Conservation (phyloP, 35 echinoderm and acorn worm species). For the Eucidaris tribuloides region DNA sequence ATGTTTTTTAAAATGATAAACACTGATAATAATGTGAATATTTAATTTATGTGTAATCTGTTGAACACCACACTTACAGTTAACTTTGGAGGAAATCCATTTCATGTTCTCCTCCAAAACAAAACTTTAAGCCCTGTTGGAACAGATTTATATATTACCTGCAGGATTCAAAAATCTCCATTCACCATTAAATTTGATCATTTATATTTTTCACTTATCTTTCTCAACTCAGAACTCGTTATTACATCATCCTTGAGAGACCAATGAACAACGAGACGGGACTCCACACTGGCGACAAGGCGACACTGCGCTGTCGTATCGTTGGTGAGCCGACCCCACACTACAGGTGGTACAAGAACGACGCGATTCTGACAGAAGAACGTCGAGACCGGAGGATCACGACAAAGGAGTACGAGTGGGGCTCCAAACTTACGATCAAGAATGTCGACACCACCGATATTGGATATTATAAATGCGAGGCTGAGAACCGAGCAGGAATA, state of each 20-base stretch:
- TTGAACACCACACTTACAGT: too few relatives aligned
- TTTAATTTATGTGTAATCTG: too few relatives aligned
- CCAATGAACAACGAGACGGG: constrained; percentile 74
- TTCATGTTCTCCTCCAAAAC: too few relatives aligned
- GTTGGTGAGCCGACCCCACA: constrained; percentile 56
- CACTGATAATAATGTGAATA: too few relatives aligned
- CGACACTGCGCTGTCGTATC: constrained; percentile 73
- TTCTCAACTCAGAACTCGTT: neutral
- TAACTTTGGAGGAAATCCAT: too few relatives aligned
- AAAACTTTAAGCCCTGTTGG: too few relatives aligned
- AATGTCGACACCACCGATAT: constrained; percentile 88
- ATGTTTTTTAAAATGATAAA: too few relatives aligned
- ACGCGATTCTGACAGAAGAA: constrained; percentile 56
- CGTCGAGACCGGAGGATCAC: constrained; percentile 52
- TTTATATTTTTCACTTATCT: too few relatives aligned
- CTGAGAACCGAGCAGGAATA: constrained; percentile 55
- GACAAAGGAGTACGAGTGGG: constrained; percentile 77
- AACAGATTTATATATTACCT: too few relatives aligned
- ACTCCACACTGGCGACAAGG: constrained; percentile 71
- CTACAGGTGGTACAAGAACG: constrained; percentile 94
- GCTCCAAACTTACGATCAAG: constrained; percentile 75
- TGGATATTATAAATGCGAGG: constrained; percentile 84
- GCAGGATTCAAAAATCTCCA: too few relatives aligned
- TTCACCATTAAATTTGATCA: too few relatives aligned
- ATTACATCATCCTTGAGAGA: constrained; percentile 70